Evolutionary conservation across 2,113 vertebrate genomes (phyloP).

Genomic region (Danionella cerebrum): DNA sequence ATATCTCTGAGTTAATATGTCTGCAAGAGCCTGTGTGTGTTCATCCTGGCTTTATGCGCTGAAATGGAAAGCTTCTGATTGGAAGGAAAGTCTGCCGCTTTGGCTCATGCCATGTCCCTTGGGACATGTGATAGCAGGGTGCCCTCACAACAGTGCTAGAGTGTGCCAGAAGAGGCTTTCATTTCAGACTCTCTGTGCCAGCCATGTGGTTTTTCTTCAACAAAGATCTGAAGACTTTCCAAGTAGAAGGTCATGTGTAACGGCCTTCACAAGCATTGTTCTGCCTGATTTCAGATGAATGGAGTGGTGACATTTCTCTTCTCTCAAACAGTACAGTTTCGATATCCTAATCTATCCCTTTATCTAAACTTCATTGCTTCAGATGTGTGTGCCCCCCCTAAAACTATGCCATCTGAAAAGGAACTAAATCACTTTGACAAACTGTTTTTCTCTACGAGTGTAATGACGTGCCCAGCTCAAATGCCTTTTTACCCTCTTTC

Average conservation of each 20-base stretch:
- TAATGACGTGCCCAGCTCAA: no score
- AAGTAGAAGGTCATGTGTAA: conserved; percentile 15
- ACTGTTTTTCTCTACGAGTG: no score
- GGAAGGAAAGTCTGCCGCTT: conserved; percentile 34
- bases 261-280: conserved; percentile 7
- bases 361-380: no score
- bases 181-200: conserved; percentile 20
- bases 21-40: conserved; percentile 18
- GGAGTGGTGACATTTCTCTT: neutral
- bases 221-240: conserved; percentile 11
- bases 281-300: conserved; percentile 9
- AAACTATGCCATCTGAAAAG: no score
- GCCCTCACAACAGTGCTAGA: conserved; percentile 14
- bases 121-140: conserved; percentile 31
- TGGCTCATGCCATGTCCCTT: conserved; percentile 36
- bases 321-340: neutral
- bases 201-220: conserved; percentile 20
- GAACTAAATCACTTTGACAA: no score
- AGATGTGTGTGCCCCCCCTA: no score
- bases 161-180: conserved; percentile 34
- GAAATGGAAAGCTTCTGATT: conserved; percentile 25
- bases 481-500: no score
- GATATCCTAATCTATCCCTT: no score
- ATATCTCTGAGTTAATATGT: conserved; percentile 23
- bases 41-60: conserved; percentile 24